These are phyloP conservation scores for Lasius platythorax DNA, from an alignment of 2,888 invertebrate genomes.

Conservation along the genomic window DNA sequence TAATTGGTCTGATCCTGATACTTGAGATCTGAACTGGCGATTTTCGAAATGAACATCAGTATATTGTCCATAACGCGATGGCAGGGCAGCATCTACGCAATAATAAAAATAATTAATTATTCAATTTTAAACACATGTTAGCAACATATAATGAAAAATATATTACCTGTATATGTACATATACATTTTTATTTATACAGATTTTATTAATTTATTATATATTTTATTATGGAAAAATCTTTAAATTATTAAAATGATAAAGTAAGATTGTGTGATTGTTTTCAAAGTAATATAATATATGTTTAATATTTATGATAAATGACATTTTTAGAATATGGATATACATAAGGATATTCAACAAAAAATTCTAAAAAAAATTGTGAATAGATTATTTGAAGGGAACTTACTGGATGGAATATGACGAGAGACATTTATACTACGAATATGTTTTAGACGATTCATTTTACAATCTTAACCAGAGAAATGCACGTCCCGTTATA, in stretches of 20 bases:
- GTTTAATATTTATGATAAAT: neutral
- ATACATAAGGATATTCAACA: neutral
- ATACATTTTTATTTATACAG: neutral
- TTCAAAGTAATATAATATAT: neutral
- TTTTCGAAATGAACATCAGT: neutral
- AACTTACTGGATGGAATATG: constrained; percentile 70
- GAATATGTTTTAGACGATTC: constrained; percentile 77
- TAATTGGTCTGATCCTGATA: neutral
- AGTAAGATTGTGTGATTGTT: neutral
- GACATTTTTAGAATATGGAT: neutral
- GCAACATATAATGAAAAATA: neutral
- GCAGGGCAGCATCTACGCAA: neutral
- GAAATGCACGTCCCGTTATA: neutral
- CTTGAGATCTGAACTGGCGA: neutral
- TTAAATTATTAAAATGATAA: neutral
- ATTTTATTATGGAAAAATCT: neutral
- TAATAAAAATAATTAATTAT: constrained; percentile 26
- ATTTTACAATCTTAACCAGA: constrained; percentile 60
- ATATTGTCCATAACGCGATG: constrained; percentile 23
- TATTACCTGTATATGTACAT: neutral
- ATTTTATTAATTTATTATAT: neutral
- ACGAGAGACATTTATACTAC: constrained; percentile 68
- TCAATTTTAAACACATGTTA: neutral
- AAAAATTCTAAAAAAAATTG: neutral
- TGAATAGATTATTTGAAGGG: neutral